Evolutionary conservation across 2,797 vertebrate species (phyloP).

Genomic region (Selene dorsalis): DNA sequence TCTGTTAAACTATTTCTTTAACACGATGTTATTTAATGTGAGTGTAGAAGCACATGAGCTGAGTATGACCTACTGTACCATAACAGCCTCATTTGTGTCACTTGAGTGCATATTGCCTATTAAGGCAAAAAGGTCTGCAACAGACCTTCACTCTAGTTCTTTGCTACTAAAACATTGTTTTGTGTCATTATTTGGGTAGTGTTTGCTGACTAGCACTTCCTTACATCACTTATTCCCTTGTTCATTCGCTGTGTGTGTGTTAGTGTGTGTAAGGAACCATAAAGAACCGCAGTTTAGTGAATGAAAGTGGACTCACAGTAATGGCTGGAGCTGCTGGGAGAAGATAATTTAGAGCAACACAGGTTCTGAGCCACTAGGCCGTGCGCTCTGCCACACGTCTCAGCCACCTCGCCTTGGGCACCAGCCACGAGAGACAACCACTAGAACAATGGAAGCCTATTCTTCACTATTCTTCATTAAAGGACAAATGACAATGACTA

Average conservation of each 20-base stretch:
- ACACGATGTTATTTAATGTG: neutral
- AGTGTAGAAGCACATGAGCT: slow-evolving; percentile 1
- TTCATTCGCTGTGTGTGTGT: slow-evolving; percentile 3
- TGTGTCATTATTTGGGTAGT: slow-evolving; percentile 3
- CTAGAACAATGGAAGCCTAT: slow-evolving; percentile 22
- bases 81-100: neutral
- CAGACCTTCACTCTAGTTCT: neutral
- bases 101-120: neutral
- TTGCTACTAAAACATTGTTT: neutral
- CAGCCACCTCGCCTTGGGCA: neutral
- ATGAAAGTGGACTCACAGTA: slow-evolving; percentile 7
- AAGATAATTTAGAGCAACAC: slow-evolving; percentile 16
- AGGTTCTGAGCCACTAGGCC: slow-evolving; percentile 26
- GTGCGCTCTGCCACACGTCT: neutral
- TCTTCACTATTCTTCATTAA: slow-evolving; percentile 34
- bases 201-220: slow-evolving; percentile 6
- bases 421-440: slow-evolving; percentile 23
- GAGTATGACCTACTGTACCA: neutral
- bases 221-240: slow-evolving; percentile 3
- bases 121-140: neutral
- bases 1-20: neutral
- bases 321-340: slow-evolving; percentile 17
- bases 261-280: slow-evolving; percentile 16
- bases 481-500: slow-evolving; percentile 23
- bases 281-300: slow-evolving; percentile 20